Conservation (phyloP, 1,140 invertebrate species). For the Drosophila triauraria region DNA sequence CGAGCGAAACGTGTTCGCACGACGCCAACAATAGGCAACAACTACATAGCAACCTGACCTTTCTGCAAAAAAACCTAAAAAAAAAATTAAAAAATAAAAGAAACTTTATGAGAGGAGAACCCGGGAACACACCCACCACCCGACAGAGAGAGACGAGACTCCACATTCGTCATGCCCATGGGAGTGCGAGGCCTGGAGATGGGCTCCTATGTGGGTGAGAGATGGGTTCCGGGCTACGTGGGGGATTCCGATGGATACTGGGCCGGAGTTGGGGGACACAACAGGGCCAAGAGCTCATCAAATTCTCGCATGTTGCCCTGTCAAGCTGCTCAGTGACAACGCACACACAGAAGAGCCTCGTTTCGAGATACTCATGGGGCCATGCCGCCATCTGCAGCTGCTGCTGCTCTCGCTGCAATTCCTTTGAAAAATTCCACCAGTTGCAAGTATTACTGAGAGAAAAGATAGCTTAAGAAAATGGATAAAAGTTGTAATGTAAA, state of each 20-base stretch:
- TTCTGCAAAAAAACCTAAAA: constrained; percentile 33
- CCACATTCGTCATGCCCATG: constrained; percentile 48
- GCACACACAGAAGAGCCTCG: constrained; percentile 34
- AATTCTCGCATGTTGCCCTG: constrained; percentile 83
- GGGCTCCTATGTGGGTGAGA: constrained; percentile 23
- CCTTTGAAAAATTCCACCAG: constrained; percentile 78
- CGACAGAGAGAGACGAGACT: constrained; percentile 9
- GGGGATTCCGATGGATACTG: constrained; percentile 1
- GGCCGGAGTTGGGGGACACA: background rate
- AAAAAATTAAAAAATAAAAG: constrained; percentile 19
- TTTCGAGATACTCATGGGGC: constrained; percentile 52
- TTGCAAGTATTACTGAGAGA: constrained; percentile 40
- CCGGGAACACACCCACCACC: constrained; percentile 41
- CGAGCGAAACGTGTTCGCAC: constrained; percentile 74
- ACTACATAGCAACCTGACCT: constrained; percentile 64
- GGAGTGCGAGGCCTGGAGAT: constrained; percentile 17
- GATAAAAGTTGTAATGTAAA: background rate
- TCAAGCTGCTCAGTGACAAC: constrained; percentile 76
- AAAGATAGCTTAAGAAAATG: constrained; percentile 1
- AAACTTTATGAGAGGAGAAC: constrained; percentile 41
- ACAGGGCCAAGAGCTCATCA: constrained; percentile 64
- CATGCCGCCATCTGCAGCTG: constrained; percentile 69
- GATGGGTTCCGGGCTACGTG: constrained; percentile 5
- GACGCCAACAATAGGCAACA: constrained; percentile 71
- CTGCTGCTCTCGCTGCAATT: constrained; percentile 67